These are phyloP conservation scores for Drosophila melanica DNA, from an alignment of 1,140 invertebrate species.

Conservation along the genomic window DNA sequence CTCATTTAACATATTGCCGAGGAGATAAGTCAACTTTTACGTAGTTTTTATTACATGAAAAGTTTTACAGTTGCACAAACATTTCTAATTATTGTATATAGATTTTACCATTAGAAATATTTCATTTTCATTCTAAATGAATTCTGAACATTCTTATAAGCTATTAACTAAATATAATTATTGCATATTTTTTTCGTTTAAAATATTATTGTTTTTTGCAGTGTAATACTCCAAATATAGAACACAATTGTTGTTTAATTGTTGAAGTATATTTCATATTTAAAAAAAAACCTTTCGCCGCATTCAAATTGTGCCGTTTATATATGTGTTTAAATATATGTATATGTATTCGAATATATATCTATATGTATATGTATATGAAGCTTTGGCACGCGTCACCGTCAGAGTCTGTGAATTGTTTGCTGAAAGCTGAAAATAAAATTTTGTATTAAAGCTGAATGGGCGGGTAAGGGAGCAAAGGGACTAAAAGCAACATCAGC, in stretches of 20 bases:
- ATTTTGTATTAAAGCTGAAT: conserved; percentile 49
- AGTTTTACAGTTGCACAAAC: background rate
- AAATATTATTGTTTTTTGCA: background rate
- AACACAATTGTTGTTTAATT: too few species aligned
- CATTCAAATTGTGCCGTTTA: background rate
- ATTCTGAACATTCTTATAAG: too few species aligned
- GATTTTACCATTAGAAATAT: background rate
- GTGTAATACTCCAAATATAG: too few species aligned
- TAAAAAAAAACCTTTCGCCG: too few species aligned
- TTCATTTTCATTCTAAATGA: background rate
- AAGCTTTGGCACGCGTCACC: conserved; percentile 69
- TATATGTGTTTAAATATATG: background rate
- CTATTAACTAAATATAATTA: too few species aligned
- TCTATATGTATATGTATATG: conserved; percentile 30
- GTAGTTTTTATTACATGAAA: background rate
- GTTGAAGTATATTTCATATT: too few species aligned
- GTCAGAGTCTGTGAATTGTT: conserved; percentile 59
- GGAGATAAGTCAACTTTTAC: conserved; percentile 27
- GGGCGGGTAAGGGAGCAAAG: conserved; percentile 11
- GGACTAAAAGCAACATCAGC: conserved; percentile 61
- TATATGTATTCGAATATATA: conserved; percentile 12
- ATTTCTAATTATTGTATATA: background rate
- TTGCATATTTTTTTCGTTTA: too few species aligned
- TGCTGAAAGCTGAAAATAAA: conserved; percentile 70
- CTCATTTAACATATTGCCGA: conserved; percentile 41